A percentile compares a stretch with the other conserved stretches of the same genome.
phyloP scores from a whole-genome alignment of 2,888 invertebrate genomes.

The Lypha dubia region DNA sequence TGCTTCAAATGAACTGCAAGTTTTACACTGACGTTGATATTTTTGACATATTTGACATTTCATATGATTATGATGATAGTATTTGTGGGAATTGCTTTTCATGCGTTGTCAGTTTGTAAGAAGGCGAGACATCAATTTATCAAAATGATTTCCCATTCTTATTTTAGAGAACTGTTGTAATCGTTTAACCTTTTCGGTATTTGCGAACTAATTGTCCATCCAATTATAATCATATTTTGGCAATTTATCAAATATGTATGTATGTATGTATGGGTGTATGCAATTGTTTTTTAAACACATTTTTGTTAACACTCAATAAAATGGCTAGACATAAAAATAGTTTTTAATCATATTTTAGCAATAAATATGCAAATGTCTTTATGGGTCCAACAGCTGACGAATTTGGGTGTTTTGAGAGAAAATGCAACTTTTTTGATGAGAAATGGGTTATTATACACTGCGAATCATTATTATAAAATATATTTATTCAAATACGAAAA shows the following conservation, averaged over 20 bases:
- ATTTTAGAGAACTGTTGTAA: constrained; percentile 29
- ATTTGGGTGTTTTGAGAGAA: neutral
- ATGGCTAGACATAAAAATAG: constrained; percentile 31
- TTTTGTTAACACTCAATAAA: constrained; percentile 23
- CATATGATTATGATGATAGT: constrained; percentile 62
- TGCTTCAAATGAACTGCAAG: constrained; percentile 44
- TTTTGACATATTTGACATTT: constrained; percentile 65
- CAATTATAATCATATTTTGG: constrained; percentile 57
- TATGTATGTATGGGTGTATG: too few species aligned
- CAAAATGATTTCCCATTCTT: constrained; percentile 81
- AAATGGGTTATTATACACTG: neutral
- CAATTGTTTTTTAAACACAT: constrained; percentile 17
- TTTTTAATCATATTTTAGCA: constrained; percentile 47
- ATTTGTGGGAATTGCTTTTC: constrained; percentile 63
- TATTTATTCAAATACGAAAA: too few species aligned
- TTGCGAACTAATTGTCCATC: constrained; percentile 49
- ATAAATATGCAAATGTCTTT: constrained; percentile 41
- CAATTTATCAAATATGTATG: constrained; percentile 61
- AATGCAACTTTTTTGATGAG: neutral
- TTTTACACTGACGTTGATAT: constrained; percentile 63
- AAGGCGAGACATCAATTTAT: constrained; percentile 73
- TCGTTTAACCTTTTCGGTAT: constrained; percentile 19
- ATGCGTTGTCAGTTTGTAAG: constrained; percentile 11
- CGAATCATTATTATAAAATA: too few species aligned
- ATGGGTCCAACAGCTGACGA: constrained; percentile 39